Evolutionary conservation across 92 coral and sea anemone genomes (phyloP).

Genomic region (Blastomussa wellsi): DNA sequence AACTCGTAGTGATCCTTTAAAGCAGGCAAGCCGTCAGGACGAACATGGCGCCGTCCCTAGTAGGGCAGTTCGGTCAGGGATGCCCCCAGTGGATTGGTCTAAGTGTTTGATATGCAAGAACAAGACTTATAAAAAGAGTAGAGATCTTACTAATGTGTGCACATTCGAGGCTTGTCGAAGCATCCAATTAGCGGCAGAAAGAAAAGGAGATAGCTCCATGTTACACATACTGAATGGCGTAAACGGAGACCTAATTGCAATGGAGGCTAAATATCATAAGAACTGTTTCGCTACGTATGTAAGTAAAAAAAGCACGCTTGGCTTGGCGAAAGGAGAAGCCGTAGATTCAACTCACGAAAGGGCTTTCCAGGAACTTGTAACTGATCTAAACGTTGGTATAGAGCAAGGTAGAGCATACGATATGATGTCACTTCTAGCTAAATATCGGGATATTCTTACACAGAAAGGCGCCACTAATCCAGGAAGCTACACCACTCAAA

Average conservation of each 20-base stretch:
- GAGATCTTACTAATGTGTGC: constrained; percentile 4
- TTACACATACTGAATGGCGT: constrained; percentile 41
- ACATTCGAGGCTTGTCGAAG: constrained; percentile 30
- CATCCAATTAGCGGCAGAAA: constrained; percentile 32
- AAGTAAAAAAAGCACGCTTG: constrained; percentile 38
- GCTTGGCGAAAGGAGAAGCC: constrained; percentile 23
- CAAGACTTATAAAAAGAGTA: constrained; percentile 25
- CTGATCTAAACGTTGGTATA: constrained; percentile 19
- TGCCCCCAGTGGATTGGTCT: constrained; percentile 26
- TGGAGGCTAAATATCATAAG: constrained; percentile 35
- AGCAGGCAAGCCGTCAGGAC: constrained; percentile 37
- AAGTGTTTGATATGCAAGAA: constrained; percentile 42
- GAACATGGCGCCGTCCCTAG: constrained; percentile 26
- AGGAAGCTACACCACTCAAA: constrained; percentile 45
- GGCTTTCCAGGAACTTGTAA: constrained; percentile 49
- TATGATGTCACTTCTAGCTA: constrained; percentile 46
- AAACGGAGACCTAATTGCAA: constrained; percentile 49
- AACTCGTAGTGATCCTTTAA: constrained; percentile 9
- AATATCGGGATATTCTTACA: constrained; percentile 17
- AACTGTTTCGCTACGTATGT: constrained; percentile 46
- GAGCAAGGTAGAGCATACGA: constrained; percentile 51
- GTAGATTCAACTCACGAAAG: constrained; percentile 26
- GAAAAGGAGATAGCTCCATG: constrained; percentile 49
- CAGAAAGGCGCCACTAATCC: background rate
- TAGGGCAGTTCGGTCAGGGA: constrained; percentile 19